Evolutionary conservation across 2,888 invertebrate species (phyloP).

Genomic region (Apeira syringaria): DNA sequence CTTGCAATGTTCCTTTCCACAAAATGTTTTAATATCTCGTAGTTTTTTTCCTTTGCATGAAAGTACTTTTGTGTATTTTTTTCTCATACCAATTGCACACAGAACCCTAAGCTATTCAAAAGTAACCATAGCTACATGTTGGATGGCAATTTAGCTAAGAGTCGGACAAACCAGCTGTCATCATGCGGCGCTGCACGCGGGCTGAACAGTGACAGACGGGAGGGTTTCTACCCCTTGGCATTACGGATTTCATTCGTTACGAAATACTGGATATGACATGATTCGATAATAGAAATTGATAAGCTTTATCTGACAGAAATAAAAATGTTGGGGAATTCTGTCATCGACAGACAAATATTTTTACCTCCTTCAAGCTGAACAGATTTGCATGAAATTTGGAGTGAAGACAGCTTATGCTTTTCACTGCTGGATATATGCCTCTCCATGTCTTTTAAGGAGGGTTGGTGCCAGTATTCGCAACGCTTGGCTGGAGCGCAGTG

Average conservation of each 20-base stretch:
- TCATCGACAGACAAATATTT: slow-evolving; percentile 5
- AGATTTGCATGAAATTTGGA: no score
- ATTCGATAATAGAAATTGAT: slow-evolving; percentile 5
- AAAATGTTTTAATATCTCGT: no score
- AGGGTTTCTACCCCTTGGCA: slow-evolving; percentile 15
- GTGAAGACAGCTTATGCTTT: no score
- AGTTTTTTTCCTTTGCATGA: not conserved
- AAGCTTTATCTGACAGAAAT: not conserved
- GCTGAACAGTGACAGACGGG: slow-evolving; percentile 44
- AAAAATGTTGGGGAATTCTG: no score
- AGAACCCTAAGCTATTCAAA: slow-evolving; percentile 19
- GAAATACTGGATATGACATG: slow-evolving; percentile 15
- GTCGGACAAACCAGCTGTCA: slow-evolving; percentile 36
- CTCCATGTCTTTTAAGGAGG: no score
- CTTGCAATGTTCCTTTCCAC: no score
- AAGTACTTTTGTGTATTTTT: slow-evolving; percentile 10
- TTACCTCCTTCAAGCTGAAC: no score
- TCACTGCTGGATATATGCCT: no score
- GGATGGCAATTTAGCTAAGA: slow-evolving; percentile 66
- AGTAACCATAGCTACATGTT: slow-evolving; percentile 6
- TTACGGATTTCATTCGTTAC: slow-evolving; percentile 23
- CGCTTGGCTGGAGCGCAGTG: no score
- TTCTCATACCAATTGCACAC: slow-evolving; percentile 22
- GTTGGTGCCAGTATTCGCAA: no score
- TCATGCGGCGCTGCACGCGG: slow-evolving; percentile 37